Conservation (phyloP, 2,888 invertebrate species). For the Erebia aethiops region DNA sequence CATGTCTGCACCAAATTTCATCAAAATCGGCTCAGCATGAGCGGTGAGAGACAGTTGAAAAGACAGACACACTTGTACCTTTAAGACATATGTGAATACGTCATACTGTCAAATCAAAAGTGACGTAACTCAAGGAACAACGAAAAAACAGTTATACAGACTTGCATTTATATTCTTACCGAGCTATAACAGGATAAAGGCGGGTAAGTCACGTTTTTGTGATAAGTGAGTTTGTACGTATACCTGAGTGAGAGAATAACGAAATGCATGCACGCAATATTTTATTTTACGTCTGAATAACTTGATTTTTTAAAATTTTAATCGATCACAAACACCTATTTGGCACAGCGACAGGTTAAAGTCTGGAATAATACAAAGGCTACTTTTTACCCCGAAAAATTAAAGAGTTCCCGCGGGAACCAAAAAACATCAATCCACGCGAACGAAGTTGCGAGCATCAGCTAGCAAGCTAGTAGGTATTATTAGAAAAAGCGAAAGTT, state of each 20-base stretch:
- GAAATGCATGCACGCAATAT: constrained; percentile 23
- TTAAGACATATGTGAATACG: not conserved
- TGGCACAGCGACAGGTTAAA: too few species aligned
- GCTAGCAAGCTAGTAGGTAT: too few species aligned
- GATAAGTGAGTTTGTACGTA: not conserved
- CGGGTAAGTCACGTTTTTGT: constrained; percentile 35
- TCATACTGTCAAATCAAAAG: constrained; percentile 2
- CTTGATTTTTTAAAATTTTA: not conserved
- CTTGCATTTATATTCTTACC: constrained; percentile 30
- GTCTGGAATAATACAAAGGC: too few species aligned
- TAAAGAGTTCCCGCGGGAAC: too few species aligned
- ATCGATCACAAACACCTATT: not conserved
- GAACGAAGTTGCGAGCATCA: too few species aligned
- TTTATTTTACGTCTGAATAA: not conserved
- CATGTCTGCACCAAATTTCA: too few species aligned
- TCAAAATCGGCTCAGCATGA: too few species aligned
- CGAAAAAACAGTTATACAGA: constrained; percentile 20
- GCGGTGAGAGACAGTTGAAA: too few species aligned
- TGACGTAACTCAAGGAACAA: constrained; percentile 7
- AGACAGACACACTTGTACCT: not conserved
- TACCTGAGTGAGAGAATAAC: constrained; percentile 7
- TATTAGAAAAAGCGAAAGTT: too few species aligned
- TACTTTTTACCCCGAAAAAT: too few species aligned
- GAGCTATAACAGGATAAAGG: constrained; percentile 22
- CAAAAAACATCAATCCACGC: too few species aligned